These are phyloP conservation scores for Stenoptilia bipunctidactyla DNA, from an alignment of 2,888 invertebrate genomes.

Conservation along the genomic window DNA sequence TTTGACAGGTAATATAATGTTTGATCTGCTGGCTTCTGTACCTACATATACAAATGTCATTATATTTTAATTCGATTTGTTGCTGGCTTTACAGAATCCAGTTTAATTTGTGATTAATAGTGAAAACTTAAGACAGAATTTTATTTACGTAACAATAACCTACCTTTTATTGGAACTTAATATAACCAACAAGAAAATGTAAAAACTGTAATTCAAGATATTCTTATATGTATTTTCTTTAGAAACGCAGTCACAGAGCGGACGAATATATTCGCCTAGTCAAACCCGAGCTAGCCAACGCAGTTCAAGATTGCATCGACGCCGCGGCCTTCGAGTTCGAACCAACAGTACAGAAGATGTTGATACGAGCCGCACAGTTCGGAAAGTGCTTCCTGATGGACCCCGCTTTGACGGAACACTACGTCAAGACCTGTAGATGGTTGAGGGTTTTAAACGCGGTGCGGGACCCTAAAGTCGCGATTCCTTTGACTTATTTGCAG, in stretches of 20 bases:
- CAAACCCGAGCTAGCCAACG: conserved; percentile 81
- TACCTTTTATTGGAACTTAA: too few species aligned
- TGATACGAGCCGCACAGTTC: conserved; percentile 93
- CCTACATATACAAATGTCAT: too few species aligned
- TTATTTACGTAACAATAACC: too few species aligned
- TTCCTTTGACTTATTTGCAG: conserved; percentile 92
- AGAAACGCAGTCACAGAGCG: conserved; percentile 90
- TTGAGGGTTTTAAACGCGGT: conserved; percentile 92
- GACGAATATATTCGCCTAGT: conserved; percentile 94
- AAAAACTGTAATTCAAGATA: too few species aligned
- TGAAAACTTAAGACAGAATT: too few species aligned
- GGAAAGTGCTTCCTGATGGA: conserved; percentile 92
- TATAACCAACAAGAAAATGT: too few species aligned
- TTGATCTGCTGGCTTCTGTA: too few species aligned
- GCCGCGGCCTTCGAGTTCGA: conserved; percentile 94
- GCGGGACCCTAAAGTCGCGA: conserved; percentile 86
- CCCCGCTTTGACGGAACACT: conserved; percentile 78
- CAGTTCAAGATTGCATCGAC: conserved; percentile 91
- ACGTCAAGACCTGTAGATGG: conserved; percentile 88
- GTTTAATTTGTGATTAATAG: too few species aligned
- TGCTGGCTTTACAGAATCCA: too few species aligned
- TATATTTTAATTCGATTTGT: too few species aligned
- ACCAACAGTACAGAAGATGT: conserved; percentile 87
- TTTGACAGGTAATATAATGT: too few species aligned
- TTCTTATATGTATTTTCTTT: too few species aligned